These are phyloP conservation scores for Barbus barbus DNA, from an alignment of 2,113 vertebrate genomes.

Conservation along the genomic window DNA sequence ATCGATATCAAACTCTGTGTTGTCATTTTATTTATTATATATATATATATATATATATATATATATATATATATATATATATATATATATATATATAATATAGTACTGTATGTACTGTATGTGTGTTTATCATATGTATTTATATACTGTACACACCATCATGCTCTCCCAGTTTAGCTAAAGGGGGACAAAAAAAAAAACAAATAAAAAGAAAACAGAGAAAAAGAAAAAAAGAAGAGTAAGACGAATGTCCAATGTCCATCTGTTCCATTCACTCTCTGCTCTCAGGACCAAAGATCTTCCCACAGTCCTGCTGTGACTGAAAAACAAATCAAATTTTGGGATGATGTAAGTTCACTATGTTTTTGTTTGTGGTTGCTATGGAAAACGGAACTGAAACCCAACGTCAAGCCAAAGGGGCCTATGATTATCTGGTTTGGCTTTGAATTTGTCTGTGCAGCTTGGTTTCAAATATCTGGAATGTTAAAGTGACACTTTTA, in stretches of 20 bases:
- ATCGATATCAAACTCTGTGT: no score
- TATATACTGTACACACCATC: no score
- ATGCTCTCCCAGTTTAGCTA: neutral
- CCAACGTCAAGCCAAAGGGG: conserved; percentile 43
- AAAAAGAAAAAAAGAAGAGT: neutral
- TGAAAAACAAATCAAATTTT: conserved; percentile 23
- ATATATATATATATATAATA: no score
- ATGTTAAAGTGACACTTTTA: neutral
- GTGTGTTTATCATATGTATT: no score
- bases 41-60: no score
- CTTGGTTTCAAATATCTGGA: neutral
- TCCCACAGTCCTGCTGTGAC: conserved; percentile 39
- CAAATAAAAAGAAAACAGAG: conserved; percentile 17
- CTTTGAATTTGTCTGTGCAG: neutral
- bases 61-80: no score
- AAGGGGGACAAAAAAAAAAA: conserved; percentile 3
- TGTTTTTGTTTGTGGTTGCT: conserved; percentile 67
- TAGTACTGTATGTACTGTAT: no score
- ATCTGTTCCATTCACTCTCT: conserved; percentile 18
- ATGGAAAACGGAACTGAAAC: conserved; percentile 61
- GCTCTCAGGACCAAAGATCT: neutral
- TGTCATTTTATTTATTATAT: no score
- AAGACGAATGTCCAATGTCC: neutral
- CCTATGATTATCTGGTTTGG: conserved; percentile 20
- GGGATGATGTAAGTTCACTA: conserved; percentile 57